These are phyloP conservation scores for Drosophila malerkotliana DNA, from an alignment of 1,140 invertebrate genomes.

Conservation along the genomic window DNA sequence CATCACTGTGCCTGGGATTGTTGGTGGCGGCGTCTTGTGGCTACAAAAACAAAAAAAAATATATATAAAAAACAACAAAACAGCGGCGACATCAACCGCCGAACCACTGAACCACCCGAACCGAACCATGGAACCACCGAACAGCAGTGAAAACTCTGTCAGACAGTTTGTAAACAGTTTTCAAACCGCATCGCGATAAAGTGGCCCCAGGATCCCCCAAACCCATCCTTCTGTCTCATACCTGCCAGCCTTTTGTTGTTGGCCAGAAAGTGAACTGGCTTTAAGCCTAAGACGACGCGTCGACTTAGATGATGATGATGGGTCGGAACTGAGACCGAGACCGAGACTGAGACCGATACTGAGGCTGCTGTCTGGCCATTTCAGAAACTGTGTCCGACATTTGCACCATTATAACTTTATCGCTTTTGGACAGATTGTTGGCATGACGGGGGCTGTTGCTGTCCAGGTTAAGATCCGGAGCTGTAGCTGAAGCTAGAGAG, in stretches of 20 bases:
- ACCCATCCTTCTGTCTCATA: neutral
- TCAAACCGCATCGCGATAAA: slow-evolving; percentile 74
- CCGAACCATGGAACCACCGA: slow-evolving; percentile 29
- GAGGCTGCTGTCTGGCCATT: slow-evolving; percentile 47
- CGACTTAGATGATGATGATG: slow-evolving; percentile 66
- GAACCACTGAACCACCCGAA: slow-evolving; percentile 19
- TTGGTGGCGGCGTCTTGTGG: slow-evolving; percentile 17
- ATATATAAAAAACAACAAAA: slow-evolving; percentile 1
- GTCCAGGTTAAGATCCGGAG: neutral
- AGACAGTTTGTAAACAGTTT: slow-evolving; percentile 82
- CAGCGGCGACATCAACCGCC: slow-evolving; percentile 69
- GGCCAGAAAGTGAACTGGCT: slow-evolving; percentile 38
- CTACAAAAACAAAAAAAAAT: slow-evolving; percentile 4
- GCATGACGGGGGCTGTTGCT: slow-evolving; percentile 43
- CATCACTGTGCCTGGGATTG: slow-evolving; percentile 36
- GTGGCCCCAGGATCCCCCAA: slow-evolving; percentile 15
- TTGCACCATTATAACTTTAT: slow-evolving; percentile 83
- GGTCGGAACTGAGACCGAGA: slow-evolving; percentile 9
- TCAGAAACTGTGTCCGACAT: slow-evolving; percentile 77
- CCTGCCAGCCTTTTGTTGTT: too few species aligned
- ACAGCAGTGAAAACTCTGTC: slow-evolving; percentile 79
- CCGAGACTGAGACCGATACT: neutral
- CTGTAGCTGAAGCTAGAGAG: slow-evolving; percentile 1
- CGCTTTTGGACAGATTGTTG: slow-evolving; percentile 82
- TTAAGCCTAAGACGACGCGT: slow-evolving; percentile 62